Evolutionary conservation across 2,113 vertebrate genomes (phyloP).

Genomic region (Nyctibius bracteatus): DNA sequence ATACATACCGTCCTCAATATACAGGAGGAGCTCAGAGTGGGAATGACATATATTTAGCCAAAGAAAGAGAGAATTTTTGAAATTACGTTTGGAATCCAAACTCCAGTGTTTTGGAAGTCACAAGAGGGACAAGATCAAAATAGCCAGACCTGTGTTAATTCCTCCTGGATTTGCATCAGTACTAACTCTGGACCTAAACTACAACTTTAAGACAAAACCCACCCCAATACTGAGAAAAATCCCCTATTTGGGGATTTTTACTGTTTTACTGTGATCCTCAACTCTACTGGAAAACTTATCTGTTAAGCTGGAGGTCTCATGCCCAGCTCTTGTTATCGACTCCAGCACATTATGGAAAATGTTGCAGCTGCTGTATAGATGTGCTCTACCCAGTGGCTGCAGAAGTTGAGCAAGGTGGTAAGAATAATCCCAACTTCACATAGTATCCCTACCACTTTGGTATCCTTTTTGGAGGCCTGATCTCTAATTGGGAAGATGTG

Average conservation of each 20-base stretch:
- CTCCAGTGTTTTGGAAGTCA: not conserved
- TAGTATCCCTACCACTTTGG: not conserved
- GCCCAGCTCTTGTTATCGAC: not conserved
- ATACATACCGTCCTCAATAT: not conserved
- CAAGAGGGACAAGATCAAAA: not conserved
- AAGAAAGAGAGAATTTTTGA: not conserved
- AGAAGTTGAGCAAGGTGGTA: not conserved
- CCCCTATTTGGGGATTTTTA: too few species aligned
- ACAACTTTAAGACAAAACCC: not conserved
- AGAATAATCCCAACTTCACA: not conserved
- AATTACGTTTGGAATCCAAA: not conserved
- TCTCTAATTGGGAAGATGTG: not conserved
- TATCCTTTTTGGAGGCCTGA: not conserved
- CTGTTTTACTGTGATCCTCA: not conserved
- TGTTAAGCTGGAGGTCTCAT: not conserved
- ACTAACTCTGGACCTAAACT: not conserved
- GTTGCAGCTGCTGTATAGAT: not conserved
- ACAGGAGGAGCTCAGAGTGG: not conserved
- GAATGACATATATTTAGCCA: not conserved
- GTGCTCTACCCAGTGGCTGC: not conserved
- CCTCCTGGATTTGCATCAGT: not conserved
- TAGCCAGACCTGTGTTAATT: not conserved
- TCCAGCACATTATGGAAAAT: not conserved
- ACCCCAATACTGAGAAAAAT: not conserved
- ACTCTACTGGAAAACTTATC: not conserved